phyloP scores from a whole-genome alignment of 2,797 vertebrate genomes.

The Pipistrellus pipistrellus region DNA sequence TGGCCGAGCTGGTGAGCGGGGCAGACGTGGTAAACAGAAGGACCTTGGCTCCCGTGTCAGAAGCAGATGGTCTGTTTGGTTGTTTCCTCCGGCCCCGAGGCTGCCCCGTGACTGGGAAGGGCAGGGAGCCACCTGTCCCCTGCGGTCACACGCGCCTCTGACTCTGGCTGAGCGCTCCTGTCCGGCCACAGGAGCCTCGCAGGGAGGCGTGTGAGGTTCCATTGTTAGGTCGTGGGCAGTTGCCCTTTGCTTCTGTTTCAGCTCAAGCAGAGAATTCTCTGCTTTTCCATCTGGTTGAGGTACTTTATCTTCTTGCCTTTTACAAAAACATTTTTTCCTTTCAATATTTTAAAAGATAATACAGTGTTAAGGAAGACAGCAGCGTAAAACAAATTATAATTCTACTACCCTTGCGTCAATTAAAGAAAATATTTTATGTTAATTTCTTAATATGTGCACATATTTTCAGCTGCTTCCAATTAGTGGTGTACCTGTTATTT shows the following conservation, averaged over 20 bases:
- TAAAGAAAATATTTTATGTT: background rate
- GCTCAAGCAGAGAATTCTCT: background rate
- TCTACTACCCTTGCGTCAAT: background rate
- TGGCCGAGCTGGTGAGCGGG: background rate
- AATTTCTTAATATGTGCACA: background rate
- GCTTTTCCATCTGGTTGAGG: background rate
- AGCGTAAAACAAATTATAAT: background rate
- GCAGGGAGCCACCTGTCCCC: background rate
- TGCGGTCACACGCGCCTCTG: rapidly evolving
- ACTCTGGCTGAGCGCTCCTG: background rate
- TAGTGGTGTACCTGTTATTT: background rate
- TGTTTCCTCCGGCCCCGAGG: background rate
- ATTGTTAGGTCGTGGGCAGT: rapidly evolving
- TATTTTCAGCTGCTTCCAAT: background rate
- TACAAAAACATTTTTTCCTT: background rate
- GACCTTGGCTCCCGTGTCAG: background rate
- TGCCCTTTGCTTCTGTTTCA: background rate
- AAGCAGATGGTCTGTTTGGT: background rate
- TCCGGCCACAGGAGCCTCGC: too few relatives aligned
- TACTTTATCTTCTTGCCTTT: background rate
- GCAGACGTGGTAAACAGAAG: background rate
- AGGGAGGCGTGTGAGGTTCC: background rate
- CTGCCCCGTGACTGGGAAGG: background rate
- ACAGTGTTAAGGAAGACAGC: background rate
- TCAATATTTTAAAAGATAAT: background rate